A percentile compares a stretch with the other conserved stretches of the same genome.
phyloP scores from a whole-genome alignment of 2,797 vertebrate genomes.

The Propithecus perrieri region DNA sequence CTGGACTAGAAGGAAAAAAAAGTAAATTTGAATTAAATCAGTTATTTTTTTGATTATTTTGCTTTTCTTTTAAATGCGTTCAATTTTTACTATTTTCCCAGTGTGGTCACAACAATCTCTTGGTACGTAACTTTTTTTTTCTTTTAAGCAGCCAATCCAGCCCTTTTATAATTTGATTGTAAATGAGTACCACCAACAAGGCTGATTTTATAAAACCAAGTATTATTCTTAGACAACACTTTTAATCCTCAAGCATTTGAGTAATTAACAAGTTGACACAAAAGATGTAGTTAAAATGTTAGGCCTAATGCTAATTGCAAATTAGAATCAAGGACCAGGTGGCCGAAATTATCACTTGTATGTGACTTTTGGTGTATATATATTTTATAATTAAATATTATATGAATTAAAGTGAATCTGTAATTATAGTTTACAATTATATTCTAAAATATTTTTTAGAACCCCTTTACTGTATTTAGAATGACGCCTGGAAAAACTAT shows the following conservation, averaged over 20 bases:
- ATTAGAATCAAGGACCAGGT: slow-evolving; percentile 27
- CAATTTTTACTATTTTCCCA: background rate
- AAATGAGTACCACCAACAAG: background rate
- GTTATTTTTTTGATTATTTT: slow-evolving; percentile 50
- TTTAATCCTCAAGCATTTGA: slow-evolving; percentile 31
- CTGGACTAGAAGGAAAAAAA: background rate
- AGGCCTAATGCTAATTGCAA: background rate
- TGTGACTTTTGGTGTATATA: background rate
- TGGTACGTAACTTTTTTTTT: background rate
- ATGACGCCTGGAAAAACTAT: background rate
- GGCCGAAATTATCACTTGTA: background rate
- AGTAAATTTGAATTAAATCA: slow-evolving; percentile 4
- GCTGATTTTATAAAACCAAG: slow-evolving; percentile 30
- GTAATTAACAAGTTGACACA: background rate
- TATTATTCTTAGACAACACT: slow-evolving; percentile 34
- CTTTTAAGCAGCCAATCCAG: background rate
- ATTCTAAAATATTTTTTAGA: background rate
- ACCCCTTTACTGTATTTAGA: background rate
- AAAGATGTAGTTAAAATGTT: background rate
- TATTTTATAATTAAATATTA: slow-evolving; percentile 17
- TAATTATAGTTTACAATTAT: background rate
- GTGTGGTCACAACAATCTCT: background rate
- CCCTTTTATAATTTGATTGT: slow-evolving; percentile 39
- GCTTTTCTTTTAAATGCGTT: slow-evolving; percentile 39
- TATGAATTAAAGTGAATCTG: background rate